Base-by-base conservation (phyloP, 2,113 vertebrate species). In the Zosterops hypoxanthus region DNA sequence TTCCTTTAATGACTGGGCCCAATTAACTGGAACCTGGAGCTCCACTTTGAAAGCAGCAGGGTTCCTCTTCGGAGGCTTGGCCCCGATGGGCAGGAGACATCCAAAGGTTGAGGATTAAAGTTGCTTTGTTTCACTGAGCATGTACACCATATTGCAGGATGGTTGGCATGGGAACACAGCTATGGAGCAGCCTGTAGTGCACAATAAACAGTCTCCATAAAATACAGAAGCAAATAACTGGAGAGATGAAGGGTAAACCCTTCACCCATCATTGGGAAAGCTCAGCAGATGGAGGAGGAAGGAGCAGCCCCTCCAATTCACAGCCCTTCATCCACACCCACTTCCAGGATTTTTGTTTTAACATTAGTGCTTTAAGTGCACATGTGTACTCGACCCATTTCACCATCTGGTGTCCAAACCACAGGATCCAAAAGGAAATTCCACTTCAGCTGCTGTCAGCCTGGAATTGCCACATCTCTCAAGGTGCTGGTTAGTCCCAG, bases 131-230 rank as follows among this genome's bases (percentile, higher is more conserved):
- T 94, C 93, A 60, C 90, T 68, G 44, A 88, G 88, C 56, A 0
- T 78, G 88, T 81, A 46, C 72, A 88, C 88, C 92, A 84, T 88
- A 94, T 72, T 88, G 90, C 88, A 92, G 86, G 83, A 59, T 79
- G 93, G 94, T 96, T 96, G 95, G 95, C 95, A 96, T 96, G 94
- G 95, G 95, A 96, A 96, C 96, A 95, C 90, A 82, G 85, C 90
- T 75, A 86, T 84, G 76, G 95, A 97, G 88, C 56, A 88, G 86
- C 76, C 90, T 56, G 82, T 63, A 82, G 69, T 10, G 76, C 82
- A 84, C 90, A 84, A 71, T 90, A 95, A 96, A 89, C 94, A 88
- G 76, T 9, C 90, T 95, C 88, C 59, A 92, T 88, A 77, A 93
- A 93, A 93, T 44, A 86, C 15, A 2, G 76, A 90, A 77, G 82